Base-by-base conservation (phyloP, 2,888 invertebrate genomes). In the Drosophila paramelanica region DNA sequence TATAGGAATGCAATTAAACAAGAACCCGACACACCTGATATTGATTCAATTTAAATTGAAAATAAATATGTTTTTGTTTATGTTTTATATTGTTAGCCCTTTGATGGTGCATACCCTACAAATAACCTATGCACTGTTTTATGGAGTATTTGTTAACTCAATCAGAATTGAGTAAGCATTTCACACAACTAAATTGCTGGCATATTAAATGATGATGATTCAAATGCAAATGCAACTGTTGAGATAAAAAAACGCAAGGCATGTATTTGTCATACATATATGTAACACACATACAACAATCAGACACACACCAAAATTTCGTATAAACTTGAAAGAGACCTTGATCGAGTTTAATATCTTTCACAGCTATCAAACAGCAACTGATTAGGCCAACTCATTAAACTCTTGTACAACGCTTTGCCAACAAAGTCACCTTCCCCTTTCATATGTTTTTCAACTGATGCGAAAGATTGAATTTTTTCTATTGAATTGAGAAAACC, bases 331-430 rank as follows among this genome's bases (percentile, higher is more conserved):
- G 23, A 56, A 36, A 25, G 47, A 33, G 66, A 73, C 88, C 82
- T 82, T 82, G 88, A 86, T 73, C 81, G 71, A 56, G 50, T 67
- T 66, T 64, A 64, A 69, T 73, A 53, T 64, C 50, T 68, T 81
- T 55, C 61, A 65, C 57, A 62, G 68, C 33, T 77, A 53, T 59
- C 39, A 64, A 55, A 1, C 47, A 69, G 39, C 46, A 36, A 51
- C 70, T 67, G 88, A 82, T 86, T 83, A 86, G 68, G 65, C 58
- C 74, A 62, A 51, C 42, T 59, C 81, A 56, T 73, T 67, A 59
- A 70, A 55, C 33, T 41, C 58, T 71, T 25, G 58, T 49, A 64
- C 53, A 60, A 59, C 45, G 38, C 56, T 49, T 64, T 41, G 67
- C 46, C 57, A 51, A 53, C 58, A 27, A 8, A 56, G 36, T 58